These are phyloP conservation scores for Isurus oxyrinchus DNA, from an alignment of 2,113 vertebrate species.

Conservation along the genomic window DNA sequence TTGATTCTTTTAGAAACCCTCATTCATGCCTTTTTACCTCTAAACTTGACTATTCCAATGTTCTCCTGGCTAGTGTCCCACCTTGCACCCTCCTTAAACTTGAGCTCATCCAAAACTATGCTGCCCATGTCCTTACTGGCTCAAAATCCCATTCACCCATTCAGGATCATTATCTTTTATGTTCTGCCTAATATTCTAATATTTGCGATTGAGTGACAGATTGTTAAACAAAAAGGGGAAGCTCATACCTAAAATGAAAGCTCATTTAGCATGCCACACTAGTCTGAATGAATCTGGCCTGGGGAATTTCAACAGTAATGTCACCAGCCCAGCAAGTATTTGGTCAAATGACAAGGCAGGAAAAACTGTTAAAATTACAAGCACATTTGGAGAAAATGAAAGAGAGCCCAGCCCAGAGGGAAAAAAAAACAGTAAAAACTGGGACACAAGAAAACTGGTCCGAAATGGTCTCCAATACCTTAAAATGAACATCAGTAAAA, in stretches of 20 bases:
- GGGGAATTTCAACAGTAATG: background rate
- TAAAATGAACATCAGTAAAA: too few relatives aligned
- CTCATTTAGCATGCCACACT: background rate
- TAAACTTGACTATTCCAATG: too few relatives aligned
- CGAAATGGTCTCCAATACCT: too few relatives aligned
- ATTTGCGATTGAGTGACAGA: background rate
- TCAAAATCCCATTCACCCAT: background rate
- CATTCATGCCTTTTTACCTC: too few relatives aligned
- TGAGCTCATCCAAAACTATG: too few relatives aligned
- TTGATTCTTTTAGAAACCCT: too few relatives aligned
- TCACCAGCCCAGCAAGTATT: background rate
- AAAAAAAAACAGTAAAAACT: too few relatives aligned
- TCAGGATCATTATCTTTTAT: background rate
- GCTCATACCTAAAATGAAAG: background rate
- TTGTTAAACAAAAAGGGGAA: background rate
- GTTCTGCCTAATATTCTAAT: background rate
- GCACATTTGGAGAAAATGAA: background rate
- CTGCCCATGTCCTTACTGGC: too few relatives aligned
- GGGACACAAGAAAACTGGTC: too few relatives aligned
- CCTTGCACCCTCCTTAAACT: too few relatives aligned
- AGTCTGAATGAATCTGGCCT: background rate
- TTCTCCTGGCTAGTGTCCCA: too few relatives aligned
- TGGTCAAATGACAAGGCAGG: background rate
- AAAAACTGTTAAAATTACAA: background rate
- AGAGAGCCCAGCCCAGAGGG: too few relatives aligned